These are phyloP conservation scores for Zhuqinia jingwanae DNA, from an alignment of 2,888 invertebrate species.

Conservation along the genomic window DNA sequence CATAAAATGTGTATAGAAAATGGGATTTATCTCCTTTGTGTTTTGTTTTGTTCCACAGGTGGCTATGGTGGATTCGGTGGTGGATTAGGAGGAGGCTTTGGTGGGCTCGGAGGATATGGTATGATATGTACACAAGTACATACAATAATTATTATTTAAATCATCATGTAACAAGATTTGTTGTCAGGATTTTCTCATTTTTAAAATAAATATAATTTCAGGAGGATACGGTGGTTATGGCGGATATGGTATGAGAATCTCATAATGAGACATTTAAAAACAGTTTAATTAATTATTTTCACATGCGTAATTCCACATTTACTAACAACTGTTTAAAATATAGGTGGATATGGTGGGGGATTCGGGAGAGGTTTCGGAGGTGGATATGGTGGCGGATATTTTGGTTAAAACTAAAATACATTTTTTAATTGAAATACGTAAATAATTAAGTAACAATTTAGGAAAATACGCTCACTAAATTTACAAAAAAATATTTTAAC, in stretches of 20 bases:
- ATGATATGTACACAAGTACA: background rate
- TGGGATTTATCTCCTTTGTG: background rate
- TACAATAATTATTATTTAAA: background rate
- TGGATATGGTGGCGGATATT: too few relatives aligned
- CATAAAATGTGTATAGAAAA: background rate
- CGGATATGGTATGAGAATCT: background rate
- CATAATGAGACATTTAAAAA: background rate
- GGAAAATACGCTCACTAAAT: too few relatives aligned
- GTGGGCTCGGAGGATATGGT: slow-evolving; percentile 43
- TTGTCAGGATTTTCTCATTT: background rate
- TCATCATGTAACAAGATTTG: background rate
- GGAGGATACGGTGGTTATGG: slow-evolving; percentile 32
- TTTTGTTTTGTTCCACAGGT: slow-evolving; percentile 46
- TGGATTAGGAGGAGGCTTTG: slow-evolving; percentile 52
- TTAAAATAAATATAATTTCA: background rate
- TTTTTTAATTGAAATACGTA: too few relatives aligned
- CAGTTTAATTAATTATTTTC: background rate
- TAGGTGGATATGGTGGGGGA: slow-evolving; percentile 43
- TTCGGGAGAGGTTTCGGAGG: slow-evolving; percentile 44
- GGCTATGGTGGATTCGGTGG: slow-evolving; percentile 38
- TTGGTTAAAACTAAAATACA: too few relatives aligned
- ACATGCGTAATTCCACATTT: background rate
- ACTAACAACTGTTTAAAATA: background rate
- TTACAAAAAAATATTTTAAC: too few relatives aligned
- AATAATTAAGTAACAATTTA: too few relatives aligned